Percentiles rank a stretch among this genome's conserved stretches.
Evolutionary conservation across 2,797 vertebrate species (phyloP).

Genomic region (Diglossa cyanea): DNA sequence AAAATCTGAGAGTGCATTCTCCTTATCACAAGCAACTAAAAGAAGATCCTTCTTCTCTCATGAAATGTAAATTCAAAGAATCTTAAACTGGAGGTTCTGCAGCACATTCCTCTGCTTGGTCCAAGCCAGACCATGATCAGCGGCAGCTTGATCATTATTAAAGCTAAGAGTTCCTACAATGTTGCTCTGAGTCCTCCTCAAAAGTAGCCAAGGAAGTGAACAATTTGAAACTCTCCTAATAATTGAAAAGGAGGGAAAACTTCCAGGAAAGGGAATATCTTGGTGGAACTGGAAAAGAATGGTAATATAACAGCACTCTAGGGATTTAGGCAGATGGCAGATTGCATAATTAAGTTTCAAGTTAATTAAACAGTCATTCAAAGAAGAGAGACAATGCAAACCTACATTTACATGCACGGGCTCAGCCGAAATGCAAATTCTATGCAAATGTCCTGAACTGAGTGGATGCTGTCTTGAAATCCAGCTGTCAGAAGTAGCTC

Average conservation of each 20-base stretch:
- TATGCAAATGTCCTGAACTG: slow-evolving; percentile 13
- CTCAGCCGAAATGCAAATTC: slow-evolving; percentile 26
- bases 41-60: not conserved
- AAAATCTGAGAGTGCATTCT: not conserved
- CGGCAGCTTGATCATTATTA: not conserved
- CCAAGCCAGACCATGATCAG: not conserved
- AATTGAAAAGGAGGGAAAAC: not conserved
- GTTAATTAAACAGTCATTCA: slow-evolving; percentile 59
- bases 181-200: not conserved
- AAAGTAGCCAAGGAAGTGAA: not conserved
- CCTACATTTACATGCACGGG: not conserved
- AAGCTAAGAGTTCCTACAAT: not conserved
- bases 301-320: not conserved
- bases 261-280: not conserved
- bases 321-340: slow-evolving; percentile 40
- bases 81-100: not conserved
- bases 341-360: slow-evolving; percentile 46
- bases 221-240: not conserved
- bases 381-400: slow-evolving; percentile 41
- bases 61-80: slow-evolving; percentile 3
- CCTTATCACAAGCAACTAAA: not conserved
- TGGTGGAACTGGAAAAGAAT: not conserved
- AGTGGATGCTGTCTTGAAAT: slow-evolving; percentile 1
- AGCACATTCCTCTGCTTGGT: not conserved
- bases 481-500: not conserved